Base-by-base conservation (phyloP, 2,113 vertebrate genomes). In the Pyrgilauda ruficollis region DNA sequence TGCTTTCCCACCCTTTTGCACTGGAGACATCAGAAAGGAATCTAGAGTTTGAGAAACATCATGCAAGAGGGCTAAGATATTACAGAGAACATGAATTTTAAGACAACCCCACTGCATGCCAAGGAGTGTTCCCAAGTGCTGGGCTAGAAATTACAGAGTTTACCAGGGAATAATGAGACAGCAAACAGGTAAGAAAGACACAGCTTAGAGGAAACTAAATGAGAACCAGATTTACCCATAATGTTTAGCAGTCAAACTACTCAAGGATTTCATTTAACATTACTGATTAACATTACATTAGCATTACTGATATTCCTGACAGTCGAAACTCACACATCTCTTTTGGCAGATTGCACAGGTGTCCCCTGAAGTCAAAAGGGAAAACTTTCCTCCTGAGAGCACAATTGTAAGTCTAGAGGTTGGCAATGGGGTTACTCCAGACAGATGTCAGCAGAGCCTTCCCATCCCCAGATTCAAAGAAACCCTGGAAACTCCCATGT, bases 401-500 rank as follows among this genome's bases (percentile, higher is more conserved):
- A 56, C 21, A 70, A 27, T 11, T 53, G 15, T 0, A 0, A 80
- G 26, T 30, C 43, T 46, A 92, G 46, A 69, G 52, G 8, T n/a
- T 46, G 4, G 41, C 11, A 20, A 31, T 2, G 8, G 20, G 5
- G 4, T 41, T 35, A 44, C 46, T 58, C 33, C 67, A 83, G 44
- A n/a, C 39, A 73, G 44, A 26, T 7, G 13, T 16, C 47, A 52
- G 26, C 21, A 90, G 33, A 82, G 13, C 13, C 39, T 59, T 63
- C 18, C 44, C 30, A 87, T 7, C 1, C 4, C 20, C 35, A 59
- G 47, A 12, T 2, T 4, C 24, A 76, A 20, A 94, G 37, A 35
- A 83, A 66, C 13, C 12, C 41, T 37, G 23, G 33, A 73, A 61
- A 49, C 0, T 0, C 14, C 6, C 9, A 26, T 5, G 11, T 16